phyloP scores from a whole-genome alignment of 2,797 vertebrate genomes.

The Euthynnus affinis region DNA sequence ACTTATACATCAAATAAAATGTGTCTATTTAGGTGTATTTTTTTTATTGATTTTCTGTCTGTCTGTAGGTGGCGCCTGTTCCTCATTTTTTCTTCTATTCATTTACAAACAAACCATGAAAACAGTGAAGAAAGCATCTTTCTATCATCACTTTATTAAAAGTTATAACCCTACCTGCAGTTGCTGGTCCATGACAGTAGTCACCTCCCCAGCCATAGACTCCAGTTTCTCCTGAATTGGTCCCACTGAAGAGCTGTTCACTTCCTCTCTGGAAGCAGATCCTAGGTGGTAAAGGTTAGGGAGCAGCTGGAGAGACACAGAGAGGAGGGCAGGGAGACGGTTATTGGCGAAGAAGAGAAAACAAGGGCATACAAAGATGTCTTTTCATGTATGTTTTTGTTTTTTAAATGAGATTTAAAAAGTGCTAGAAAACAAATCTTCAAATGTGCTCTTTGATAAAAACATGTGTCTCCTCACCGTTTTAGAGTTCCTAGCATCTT shows the following conservation, averaged over 20 bases:
- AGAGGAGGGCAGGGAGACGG: neutral
- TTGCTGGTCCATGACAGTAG: constrained; percentile 94
- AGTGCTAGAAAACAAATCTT: neutral
- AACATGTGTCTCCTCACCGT: constrained; percentile 86
- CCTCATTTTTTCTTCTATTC: neutral
- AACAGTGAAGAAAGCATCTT: neutral
- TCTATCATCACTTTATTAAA: neutral
- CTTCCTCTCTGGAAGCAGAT: constrained; percentile 89
- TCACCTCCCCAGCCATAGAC: constrained; percentile 97
- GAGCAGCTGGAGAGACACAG: constrained; percentile 86
- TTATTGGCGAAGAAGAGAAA: neutral
- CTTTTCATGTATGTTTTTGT: neutral
- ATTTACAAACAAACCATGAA: neutral
- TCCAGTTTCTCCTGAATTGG: constrained; percentile 97
- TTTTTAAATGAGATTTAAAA: too few species aligned
- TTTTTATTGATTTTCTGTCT: neutral
- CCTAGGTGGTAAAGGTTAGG: constrained; percentile 96
- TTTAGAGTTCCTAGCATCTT: constrained; percentile 97
- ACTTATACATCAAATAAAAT: too few species aligned
- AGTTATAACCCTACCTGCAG: constrained; percentile 88
- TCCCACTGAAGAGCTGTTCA: constrained; percentile 86
- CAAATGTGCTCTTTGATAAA: neutral
- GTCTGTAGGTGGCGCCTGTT: neutral
- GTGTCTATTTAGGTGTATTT: too few species aligned
- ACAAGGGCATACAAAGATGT: neutral